A percentile compares a stretch with the other conserved stretches of the same genome.
Conservation (phyloP, 1,140 invertebrate species). For the Papilio xuthus region DNA sequence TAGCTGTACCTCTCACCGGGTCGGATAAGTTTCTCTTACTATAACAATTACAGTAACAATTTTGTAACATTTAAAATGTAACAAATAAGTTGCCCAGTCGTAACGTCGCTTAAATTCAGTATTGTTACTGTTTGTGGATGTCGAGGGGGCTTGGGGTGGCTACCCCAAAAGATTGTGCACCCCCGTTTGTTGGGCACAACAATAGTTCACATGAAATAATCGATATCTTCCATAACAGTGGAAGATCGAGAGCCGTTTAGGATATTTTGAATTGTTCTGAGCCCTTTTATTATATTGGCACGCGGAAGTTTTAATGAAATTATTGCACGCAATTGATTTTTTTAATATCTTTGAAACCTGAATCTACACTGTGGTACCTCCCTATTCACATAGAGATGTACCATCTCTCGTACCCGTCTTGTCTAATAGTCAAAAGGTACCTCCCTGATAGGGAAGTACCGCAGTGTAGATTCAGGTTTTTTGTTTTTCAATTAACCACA, state of each 20-base stretch:
- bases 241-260: slow-evolving; percentile 41
- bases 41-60: slow-evolving; percentile 38
- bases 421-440: too few relatives aligned
- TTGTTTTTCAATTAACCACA: slow-evolving; percentile 25
- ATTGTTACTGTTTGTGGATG: slow-evolving; percentile 47
- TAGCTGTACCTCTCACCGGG: not conserved
- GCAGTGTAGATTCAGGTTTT: slow-evolving; percentile 20
- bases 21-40: not conserved
- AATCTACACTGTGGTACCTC: not conserved
- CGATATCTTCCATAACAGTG: slow-evolving; percentile 56
- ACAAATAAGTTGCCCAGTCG: slow-evolving; percentile 47
- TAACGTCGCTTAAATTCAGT: slow-evolving; percentile 54
- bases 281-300: slow-evolving; percentile 20
- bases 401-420: too few relatives aligned
- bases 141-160: slow-evolving; percentile 46
- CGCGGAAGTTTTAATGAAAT: slow-evolving; percentile 3
- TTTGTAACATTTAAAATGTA: slow-evolving; percentile 46
- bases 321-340: slow-evolving; percentile 9
- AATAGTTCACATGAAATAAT: slow-evolving; percentile 76
- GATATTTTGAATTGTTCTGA: slow-evolving; percentile 40
- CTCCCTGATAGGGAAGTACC: too few relatives aligned
- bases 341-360: slow-evolving; percentile 27
- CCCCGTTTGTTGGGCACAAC: slow-evolving; percentile 61
- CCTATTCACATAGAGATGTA: too few relatives aligned
- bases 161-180: slow-evolving; percentile 70